These are phyloP conservation scores for Diplodus puntazzo DNA, from an alignment of 2,797 vertebrate species.

Conservation along the genomic window DNA sequence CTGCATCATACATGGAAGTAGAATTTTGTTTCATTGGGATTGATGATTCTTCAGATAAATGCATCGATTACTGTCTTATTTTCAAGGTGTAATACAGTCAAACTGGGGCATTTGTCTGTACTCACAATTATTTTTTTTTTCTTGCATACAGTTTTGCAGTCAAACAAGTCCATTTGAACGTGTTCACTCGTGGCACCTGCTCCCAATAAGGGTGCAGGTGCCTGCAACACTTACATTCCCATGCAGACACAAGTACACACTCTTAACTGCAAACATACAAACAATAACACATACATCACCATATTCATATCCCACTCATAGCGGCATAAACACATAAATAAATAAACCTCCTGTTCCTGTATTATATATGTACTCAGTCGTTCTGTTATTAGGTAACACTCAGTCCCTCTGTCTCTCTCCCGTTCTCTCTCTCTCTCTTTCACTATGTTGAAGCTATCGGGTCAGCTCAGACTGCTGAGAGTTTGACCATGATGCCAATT, in stretches of 20 bases:
- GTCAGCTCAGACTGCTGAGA: slow-evolving; percentile 73
- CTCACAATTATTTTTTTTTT: slow-evolving; percentile 15
- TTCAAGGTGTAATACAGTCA: not conserved
- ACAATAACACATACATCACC: slow-evolving; percentile 44
- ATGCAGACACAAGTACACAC: slow-evolving; percentile 13
- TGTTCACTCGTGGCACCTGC: slow-evolving; percentile 5
- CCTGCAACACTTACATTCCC: slow-evolving; percentile 16
- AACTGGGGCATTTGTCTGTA: not conserved
- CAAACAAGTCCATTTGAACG: slow-evolving; percentile 21
- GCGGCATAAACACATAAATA: slow-evolving; percentile 54
- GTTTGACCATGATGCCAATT: slow-evolving; percentile 80
- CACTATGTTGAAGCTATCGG: slow-evolving; percentile 62
- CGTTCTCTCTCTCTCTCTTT: slow-evolving; percentile 61
- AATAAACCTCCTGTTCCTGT: slow-evolving; percentile 59
- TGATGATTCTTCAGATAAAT: slow-evolving; percentile 34
- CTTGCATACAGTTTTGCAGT: slow-evolving; percentile 22
- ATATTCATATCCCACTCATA: slow-evolving; percentile 67
- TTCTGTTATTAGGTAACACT: slow-evolving; percentile 65
- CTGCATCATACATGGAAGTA: slow-evolving; percentile 38
- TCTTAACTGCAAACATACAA: not conserved
- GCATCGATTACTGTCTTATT: not conserved
- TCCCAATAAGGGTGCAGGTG: slow-evolving; percentile 44
- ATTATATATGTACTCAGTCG: slow-evolving; percentile 68
- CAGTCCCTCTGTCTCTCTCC: slow-evolving; percentile 50
- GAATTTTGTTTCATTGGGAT: slow-evolving; percentile 43